Evolutionary conservation across 2,888 invertebrate genomes (phyloP), one percentile per base, ranked within the genome.

Genomic region (Hirudinaria manillensis): DNA sequence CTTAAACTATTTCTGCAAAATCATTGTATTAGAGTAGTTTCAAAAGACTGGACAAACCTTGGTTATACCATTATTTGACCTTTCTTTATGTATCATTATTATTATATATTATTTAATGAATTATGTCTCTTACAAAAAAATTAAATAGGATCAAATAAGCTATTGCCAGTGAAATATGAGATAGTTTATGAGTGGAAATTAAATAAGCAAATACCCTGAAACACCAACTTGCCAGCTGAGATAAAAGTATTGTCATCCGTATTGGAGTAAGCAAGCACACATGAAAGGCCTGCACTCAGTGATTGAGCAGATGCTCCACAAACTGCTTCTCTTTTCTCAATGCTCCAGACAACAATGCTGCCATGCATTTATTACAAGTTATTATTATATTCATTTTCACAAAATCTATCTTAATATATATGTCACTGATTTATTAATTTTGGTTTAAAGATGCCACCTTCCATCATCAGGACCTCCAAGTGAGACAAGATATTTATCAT

Each of bases 381-480:
- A 61, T 27, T 16, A 61, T 21, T 53, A 19, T 53, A 53, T 16
- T 53, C 53, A 53, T 61, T 61, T 61, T 19, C 61, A 3, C 16
- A 16, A 45, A 16, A 45, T 45, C 13, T 45, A 45, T 45, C 45
- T 4, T 45, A 16, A 45, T 45, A 45, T 45, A n/a, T n/a, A n/a
- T n/a, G n/a, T n/a, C n/a, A n/a, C n/a, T n/a, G n/a, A n/a, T n/a
- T n/a, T n/a, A n/a, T n/a, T n/a, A 53, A 71, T n/a, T 71, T 71
- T 32, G 45, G 19, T 53, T 13, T 45, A 32, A 68, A 32, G 32
- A 53, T 27, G 27, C 79, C 80, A 86, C 86, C 83, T 83, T 53
- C 93, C 93, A 84, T 94, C 94, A 85, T 95, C 95, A 77, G 91
- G 89, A 0, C 95, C 95, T 0, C 95, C 95, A 56, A 94, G 88